Percentiles rank a stretch among this genome's conserved stretches.
Evolutionary conservation across 2,888 invertebrate genomes (phyloP).

Genomic region (Zygothrica quintamaculata): DNA sequence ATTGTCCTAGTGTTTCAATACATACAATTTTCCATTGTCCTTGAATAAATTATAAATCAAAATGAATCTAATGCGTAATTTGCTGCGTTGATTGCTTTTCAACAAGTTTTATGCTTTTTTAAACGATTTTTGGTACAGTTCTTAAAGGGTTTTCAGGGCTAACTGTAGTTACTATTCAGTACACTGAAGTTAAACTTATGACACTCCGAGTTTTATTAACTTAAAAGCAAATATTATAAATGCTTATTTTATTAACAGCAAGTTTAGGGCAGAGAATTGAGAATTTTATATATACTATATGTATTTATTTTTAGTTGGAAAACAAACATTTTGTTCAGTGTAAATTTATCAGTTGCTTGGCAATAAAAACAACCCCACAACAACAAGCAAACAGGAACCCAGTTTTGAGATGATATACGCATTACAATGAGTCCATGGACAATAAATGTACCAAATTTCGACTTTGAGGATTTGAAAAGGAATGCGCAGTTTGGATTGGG

Average conservation of each 20-base stretch:
- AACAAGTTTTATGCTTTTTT: constrained; percentile 69
- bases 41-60: constrained; percentile 67
- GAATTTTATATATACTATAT: no score
- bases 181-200: constrained; percentile 11
- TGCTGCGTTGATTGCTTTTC: constrained; percentile 57
- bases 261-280: background rate
- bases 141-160: constrained; percentile 21
- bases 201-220: background rate
- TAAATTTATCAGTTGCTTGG: constrained; percentile 18
- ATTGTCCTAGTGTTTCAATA: constrained; percentile 24
- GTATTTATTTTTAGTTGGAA: background rate
- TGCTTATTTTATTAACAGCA: no score
- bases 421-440: constrained; percentile 42
- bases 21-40: constrained; percentile 53
- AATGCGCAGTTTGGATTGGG: constrained; percentile 59
- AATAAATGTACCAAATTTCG: constrained; percentile 60
- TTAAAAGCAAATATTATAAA: no score
- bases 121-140: constrained; percentile 68
- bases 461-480: constrained; percentile 46
- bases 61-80: constrained; percentile 62
- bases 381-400: constrained; percentile 26
- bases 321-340: constrained; percentile 35
- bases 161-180: background rate
- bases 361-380: constrained; percentile 62
- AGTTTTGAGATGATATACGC: constrained; percentile 53